Evolutionary conservation across 2,113 vertebrate species (phyloP).

Genomic region (Phainopepla nitens): DNA sequence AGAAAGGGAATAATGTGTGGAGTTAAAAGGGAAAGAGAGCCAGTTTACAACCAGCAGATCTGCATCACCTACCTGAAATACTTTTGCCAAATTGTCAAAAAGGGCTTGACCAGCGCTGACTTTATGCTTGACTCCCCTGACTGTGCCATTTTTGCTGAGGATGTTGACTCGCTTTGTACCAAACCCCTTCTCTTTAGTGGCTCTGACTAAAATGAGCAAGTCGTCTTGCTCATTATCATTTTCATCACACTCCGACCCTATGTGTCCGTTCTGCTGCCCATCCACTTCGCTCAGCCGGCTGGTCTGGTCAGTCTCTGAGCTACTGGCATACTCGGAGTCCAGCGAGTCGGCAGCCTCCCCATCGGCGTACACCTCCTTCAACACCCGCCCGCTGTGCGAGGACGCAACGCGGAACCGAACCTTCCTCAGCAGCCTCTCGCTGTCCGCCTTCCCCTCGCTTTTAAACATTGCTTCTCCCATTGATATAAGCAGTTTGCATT

Average conservation of each 20-base stretch:
- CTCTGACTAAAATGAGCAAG: slow-evolving; percentile 82
- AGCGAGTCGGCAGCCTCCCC: slow-evolving; percentile 82
- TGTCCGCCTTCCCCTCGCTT: slow-evolving; percentile 58
- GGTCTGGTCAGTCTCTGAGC: slow-evolving; percentile 82
- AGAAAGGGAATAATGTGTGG: neutral
- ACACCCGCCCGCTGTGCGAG: slow-evolving; percentile 88
- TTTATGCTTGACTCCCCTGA: slow-evolving; percentile 96
- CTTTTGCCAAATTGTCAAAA: slow-evolving; percentile 87
- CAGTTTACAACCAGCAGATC: neutral
- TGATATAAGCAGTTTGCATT: slow-evolving; percentile 74
- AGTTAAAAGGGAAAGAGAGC: neutral
- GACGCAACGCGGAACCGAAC: slow-evolving; percentile 94
- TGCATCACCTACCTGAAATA: slow-evolving; percentile 80
- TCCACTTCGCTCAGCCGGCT: slow-evolving; percentile 82
- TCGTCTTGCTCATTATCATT: slow-evolving; percentile 83
- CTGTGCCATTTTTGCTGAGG: slow-evolving; percentile 95
- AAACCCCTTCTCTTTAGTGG: slow-evolving; percentile 82
- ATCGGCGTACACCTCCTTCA: slow-evolving; percentile 92
- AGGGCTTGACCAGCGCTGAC: slow-evolving; percentile 93
- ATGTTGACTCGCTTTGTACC: slow-evolving; percentile 91
- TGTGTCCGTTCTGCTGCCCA: slow-evolving; percentile 71
- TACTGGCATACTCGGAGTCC: slow-evolving; percentile 89
- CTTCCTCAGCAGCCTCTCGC: slow-evolving; percentile 79
- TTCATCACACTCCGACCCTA: slow-evolving; percentile 81
- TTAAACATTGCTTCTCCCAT: slow-evolving; percentile 74